A percentile compares a stretch with the other conserved stretches of the same genome.
These are phyloP conservation scores for Digitonthophagus gazella DNA, from an alignment of 2,888 invertebrate genomes.

Conservation along the genomic window DNA sequence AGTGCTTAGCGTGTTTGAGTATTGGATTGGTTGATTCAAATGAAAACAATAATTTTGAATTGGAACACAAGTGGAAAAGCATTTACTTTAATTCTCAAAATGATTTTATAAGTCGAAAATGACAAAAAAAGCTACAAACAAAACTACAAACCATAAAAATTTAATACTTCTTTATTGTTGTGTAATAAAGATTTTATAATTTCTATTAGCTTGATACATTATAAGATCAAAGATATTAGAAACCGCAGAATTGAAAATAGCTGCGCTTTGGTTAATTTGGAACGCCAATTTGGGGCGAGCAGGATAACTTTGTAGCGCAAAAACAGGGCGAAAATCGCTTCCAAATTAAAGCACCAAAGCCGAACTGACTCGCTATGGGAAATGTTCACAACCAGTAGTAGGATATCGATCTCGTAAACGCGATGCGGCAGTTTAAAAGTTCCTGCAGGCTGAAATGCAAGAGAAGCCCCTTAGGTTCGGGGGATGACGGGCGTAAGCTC, in stretches of 20 bases:
- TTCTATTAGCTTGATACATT: too few relatives aligned
- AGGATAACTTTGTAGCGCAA: background rate
- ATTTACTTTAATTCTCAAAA: background rate
- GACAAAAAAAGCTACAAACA: too few relatives aligned
- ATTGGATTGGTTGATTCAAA: slow-evolving; percentile 2
- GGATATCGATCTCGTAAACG: background rate
- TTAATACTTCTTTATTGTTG: too few relatives aligned
- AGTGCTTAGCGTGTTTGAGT: background rate
- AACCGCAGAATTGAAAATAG: background rate
- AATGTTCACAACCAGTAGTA: background rate
- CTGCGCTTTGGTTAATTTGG: background rate
- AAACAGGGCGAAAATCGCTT: background rate
- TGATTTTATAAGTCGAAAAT: background rate
- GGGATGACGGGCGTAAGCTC: background rate
- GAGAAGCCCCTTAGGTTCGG: too few relatives aligned
- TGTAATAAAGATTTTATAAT: too few relatives aligned
- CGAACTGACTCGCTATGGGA: background rate
- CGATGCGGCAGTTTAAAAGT: background rate
- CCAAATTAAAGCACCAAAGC: background rate
- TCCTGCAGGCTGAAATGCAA: too few relatives aligned
- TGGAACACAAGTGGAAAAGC: background rate
- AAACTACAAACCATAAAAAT: too few relatives aligned
- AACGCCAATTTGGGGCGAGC: background rate
- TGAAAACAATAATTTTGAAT: background rate
- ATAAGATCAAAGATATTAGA: too few relatives aligned